phyloP scores from a whole-genome alignment of 2,113 vertebrate species.

The Pagrus major region DNA sequence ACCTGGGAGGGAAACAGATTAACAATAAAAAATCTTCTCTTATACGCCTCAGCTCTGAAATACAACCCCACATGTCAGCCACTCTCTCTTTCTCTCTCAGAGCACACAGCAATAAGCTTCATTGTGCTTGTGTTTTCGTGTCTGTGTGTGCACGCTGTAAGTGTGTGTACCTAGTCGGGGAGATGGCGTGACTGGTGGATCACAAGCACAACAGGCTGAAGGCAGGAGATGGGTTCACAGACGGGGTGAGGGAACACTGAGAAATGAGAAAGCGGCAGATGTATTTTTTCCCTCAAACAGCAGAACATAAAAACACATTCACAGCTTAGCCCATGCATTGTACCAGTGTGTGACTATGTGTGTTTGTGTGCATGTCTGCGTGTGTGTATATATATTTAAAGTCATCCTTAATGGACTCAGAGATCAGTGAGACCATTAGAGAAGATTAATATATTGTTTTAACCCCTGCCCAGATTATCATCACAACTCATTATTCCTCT shows the following conservation, averaged over 20 bases:
- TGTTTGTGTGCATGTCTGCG: conserved; percentile 13
- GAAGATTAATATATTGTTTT: conserved; percentile 74
- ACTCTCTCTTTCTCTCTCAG: not conserved
- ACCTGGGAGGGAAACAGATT: not conserved
- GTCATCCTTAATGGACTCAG: conserved; percentile 73
- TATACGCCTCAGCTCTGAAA: conserved; percentile 35
- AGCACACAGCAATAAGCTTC: conserved; percentile 46
- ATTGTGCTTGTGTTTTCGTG: conserved; percentile 25
- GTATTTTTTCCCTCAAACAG: conserved; percentile 39
- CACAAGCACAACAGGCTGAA: conserved; percentile 47
- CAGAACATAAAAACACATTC: conserved; percentile 30
- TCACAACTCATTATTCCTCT: conserved; percentile 57
- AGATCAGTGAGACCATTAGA: conserved; percentile 69
- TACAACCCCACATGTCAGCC: conserved; percentile 12
- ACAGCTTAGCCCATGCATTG: conserved; percentile 39
- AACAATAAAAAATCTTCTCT: conserved; percentile 28
- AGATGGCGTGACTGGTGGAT: conserved; percentile 35
- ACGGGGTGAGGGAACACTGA: conserved; percentile 30
- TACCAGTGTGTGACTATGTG: conserved; percentile 8
- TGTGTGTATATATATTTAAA: conserved; percentile 15
- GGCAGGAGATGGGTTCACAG: conserved; percentile 48
- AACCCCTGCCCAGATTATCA: conserved; percentile 71
- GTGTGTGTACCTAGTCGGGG: conserved; percentile 10
- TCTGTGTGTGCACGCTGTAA: conserved; percentile 2
- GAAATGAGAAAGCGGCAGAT: conserved; percentile 47